phyloP scores from a whole-genome alignment of 2,888 invertebrate genomes.

The Hartigia nigra region DNA sequence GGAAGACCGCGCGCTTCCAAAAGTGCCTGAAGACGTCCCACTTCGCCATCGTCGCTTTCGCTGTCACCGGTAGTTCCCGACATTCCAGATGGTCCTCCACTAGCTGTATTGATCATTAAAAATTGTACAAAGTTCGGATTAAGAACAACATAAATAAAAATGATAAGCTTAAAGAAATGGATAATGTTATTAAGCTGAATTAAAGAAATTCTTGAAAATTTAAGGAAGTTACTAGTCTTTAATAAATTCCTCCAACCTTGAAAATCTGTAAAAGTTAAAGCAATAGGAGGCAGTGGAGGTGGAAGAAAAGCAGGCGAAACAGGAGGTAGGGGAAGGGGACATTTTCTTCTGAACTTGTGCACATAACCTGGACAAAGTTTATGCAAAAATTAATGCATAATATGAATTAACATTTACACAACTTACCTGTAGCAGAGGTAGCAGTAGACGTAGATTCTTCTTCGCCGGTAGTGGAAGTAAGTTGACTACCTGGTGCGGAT shows the following conservation, averaged over 20 bases:
- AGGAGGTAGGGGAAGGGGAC: not conserved
- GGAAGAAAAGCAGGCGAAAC: not conserved
- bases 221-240: not conserved
- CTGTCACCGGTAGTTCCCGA: slow-evolving; percentile 71
- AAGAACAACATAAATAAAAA: not conserved
- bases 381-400: not conserved
- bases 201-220: not conserved
- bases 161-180: no score
- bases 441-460: slow-evolving; percentile 56
- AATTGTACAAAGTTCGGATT: not conserved
- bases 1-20: slow-evolving; percentile 95
- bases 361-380: not conserved
- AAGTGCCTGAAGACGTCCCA: slow-evolving; percentile 93
- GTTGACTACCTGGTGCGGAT: slow-evolving; percentile 52
- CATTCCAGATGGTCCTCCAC: slow-evolving; percentile 64
- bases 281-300: not conserved
- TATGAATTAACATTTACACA: not conserved
- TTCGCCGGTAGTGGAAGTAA: slow-evolving; percentile 54
- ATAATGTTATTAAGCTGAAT: not conserved
- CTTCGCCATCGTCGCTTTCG: slow-evolving; percentile 93
- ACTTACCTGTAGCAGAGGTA: slow-evolving; percentile 53
- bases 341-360: not conserved
- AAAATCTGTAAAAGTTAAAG: not conserved
- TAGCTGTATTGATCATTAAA: slow-evolving; percentile 37
- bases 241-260: not conserved